phyloP scores from a whole-genome alignment of 2,113 vertebrate genomes.

The Cryptomyrus ogoouensis region DNA sequence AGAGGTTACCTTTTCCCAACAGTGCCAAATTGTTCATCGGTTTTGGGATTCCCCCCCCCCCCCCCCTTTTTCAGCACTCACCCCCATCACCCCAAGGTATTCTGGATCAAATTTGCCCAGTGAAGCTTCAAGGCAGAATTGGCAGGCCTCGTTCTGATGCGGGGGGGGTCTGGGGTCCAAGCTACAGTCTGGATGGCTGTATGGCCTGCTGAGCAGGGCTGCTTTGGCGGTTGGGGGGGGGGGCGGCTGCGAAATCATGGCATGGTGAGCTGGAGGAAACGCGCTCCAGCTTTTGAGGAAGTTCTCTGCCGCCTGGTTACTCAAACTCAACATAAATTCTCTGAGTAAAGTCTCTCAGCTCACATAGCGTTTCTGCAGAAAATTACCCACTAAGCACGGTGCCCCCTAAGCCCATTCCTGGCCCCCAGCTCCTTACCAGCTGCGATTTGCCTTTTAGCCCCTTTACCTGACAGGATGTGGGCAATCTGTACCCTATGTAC shows the following conservation, averaged over 20 bases:
- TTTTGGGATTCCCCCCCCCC: slow-evolving; percentile 66
- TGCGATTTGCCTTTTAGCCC: neutral
- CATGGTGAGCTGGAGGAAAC: neutral
- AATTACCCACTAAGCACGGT: neutral
- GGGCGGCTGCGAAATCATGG: neutral
- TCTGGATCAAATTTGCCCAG: slow-evolving; percentile 96
- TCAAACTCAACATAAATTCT: neutral
- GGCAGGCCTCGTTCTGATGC: slow-evolving; percentile 94
- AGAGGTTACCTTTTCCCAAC: slow-evolving; percentile 98
- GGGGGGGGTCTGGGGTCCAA: slow-evolving; percentile 53
- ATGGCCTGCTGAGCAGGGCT: slow-evolving; percentile 23
- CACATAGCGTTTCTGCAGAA: neutral
- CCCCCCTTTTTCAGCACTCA: neutral
- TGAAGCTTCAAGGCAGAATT: slow-evolving; percentile 98
- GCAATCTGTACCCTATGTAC: neutral
- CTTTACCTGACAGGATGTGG: neutral
- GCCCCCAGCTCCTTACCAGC: neutral
- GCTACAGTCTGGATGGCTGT: slow-evolving; percentile 33
- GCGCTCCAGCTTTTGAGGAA: neutral
- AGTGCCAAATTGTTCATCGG: slow-evolving; percentile 98
- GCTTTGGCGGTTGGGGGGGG: slow-evolving; percentile 32
- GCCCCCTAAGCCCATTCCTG: neutral
- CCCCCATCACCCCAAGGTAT: slow-evolving; percentile 77
- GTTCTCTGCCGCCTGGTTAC: neutral
- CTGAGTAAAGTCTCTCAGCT: neutral